Conservation (phyloP, 1,140 invertebrate species). For the Metopolophium dirhodum region DNA sequence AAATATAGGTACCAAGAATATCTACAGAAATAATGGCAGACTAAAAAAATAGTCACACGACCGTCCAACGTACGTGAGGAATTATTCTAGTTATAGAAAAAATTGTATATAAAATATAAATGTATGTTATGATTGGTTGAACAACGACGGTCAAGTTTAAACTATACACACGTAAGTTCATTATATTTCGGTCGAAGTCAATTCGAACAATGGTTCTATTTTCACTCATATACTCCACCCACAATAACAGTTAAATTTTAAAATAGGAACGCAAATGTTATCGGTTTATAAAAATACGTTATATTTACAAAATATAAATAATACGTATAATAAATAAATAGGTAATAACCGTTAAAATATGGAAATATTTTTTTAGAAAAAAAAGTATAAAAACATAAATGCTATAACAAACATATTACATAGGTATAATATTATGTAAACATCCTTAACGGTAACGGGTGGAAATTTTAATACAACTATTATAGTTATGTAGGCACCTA, state of each 20-base stretch:
- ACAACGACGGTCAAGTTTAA: not conserved
- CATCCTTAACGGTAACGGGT: not conserved
- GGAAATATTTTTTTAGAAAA: not conserved
- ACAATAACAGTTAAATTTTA: not conserved
- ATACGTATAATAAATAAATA: no score
- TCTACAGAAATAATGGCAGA: not conserved
- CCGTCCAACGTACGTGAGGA: not conserved
- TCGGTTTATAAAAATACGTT: not conserved
- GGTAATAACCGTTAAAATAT: not conserved
- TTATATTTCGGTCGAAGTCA: not conserved
- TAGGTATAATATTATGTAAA: not conserved
- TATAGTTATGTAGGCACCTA: no score
- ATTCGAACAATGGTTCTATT: not conserved
- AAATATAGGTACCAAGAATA: not conserved
- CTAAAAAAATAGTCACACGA: constrained; percentile 33
- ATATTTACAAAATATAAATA: not conserved
- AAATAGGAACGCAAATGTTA: not conserved
- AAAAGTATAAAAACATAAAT: not conserved
- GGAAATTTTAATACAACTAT: not conserved
- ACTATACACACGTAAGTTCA: not conserved
- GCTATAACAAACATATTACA: not conserved
- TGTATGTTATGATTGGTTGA: not conserved
- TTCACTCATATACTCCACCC: not conserved
- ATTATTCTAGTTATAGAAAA: constrained; percentile 39
- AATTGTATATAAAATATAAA: not conserved